Evolutionary conservation across 2,888 invertebrate genomes (phyloP), one percentile per base, ranked within the genome.

Genomic region (Epicampocera succincta): DNA sequence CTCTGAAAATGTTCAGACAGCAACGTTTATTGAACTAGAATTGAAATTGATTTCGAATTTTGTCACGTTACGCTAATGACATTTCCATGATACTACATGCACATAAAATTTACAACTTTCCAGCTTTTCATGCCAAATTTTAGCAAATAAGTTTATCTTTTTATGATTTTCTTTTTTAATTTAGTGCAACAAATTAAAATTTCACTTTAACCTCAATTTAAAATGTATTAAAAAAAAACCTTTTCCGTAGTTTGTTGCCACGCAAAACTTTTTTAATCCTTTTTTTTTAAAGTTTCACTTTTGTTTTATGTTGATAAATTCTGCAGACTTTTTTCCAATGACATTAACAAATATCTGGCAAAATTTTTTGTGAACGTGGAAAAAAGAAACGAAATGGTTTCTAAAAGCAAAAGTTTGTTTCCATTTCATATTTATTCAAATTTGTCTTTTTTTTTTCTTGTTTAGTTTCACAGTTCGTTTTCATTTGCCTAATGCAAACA

Each of bases 401-500:
- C 11, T 17, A 54, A 74, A 75, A 68, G 44, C 11, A 68, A 60
- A 61, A 68, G 52, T 76, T 58, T 66, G 33, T 42, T 61, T 17
- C 29, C 52, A 50, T 33, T 50, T 68, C 21, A 71, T n/a, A 58
- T 48, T 38, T 25, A 25, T 71, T 33, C 8, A 33, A 33, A 8
- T 29, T 29, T 29, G 3, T 3, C 29, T 33, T 33, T 9, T 60
- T 60, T 8, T 19, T 46, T 5, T 38, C 19, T 71, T 60, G 9
- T 38, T 65, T 40, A 38, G 65, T 40, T 50, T 3, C 19, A 5
- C 46, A 15, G 4, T 71, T 38, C 21, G 3, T 58, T 21, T 38
- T 50, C 29, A 54, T 66, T 66, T 69, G 21, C 29, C 61, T 69
- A 61, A 76, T 75, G 75, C 44, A 46, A n/a, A 63, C 66, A 68